Evolutionary conservation across 2,113 vertebrate genomes (phyloP).

Genomic region (Periophthalmus modestus): DNA sequence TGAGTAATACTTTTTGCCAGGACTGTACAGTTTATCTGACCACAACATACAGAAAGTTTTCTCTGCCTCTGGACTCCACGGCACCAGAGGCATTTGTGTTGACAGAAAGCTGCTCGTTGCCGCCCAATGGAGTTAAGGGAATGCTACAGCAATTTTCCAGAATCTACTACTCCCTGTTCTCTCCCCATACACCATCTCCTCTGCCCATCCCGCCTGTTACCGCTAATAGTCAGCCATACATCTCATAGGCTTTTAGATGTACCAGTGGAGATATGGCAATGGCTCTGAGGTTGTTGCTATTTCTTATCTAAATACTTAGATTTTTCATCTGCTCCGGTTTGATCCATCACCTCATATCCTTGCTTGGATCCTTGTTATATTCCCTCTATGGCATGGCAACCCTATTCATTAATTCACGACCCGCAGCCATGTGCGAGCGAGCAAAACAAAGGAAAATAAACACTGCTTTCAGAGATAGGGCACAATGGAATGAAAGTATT

Average conservation of each 20-base stretch:
- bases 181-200: slow-evolving; percentile 12
- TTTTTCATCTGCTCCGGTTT: slow-evolving; percentile 17
- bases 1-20: too few species aligned
- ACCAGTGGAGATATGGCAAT: slow-evolving; percentile 26
- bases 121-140: slow-evolving; percentile 39
- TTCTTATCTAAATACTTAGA: slow-evolving; percentile 33
- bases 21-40: neutral
- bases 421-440: slow-evolving; percentile 44
- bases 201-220: slow-evolving; percentile 31
- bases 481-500: slow-evolving; percentile 5
- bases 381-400: slow-evolving; percentile 13
- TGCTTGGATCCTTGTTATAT: neutral
- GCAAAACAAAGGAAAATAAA: slow-evolving; percentile 6
- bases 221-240: slow-evolving; percentile 41
- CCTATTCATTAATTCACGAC: slow-evolving; percentile 58
- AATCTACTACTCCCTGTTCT: slow-evolving; percentile 32
- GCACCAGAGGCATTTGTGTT: neutral
- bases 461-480: slow-evolving; percentile 10
- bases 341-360: slow-evolving; percentile 6
- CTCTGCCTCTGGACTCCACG: too few species aligned
- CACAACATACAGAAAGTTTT: neutral
- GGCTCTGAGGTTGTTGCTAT: slow-evolving; percentile 41
- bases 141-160: slow-evolving; percentile 16
- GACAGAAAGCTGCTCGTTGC: slow-evolving; percentile 26
- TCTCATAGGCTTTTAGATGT: slow-evolving; percentile 37